A percentile compares a stretch with the other conserved stretches of the same genome.
Evolutionary conservation across 2,888 invertebrate genomes (phyloP).

Genomic region (Psylliodes chrysocephalus): DNA sequence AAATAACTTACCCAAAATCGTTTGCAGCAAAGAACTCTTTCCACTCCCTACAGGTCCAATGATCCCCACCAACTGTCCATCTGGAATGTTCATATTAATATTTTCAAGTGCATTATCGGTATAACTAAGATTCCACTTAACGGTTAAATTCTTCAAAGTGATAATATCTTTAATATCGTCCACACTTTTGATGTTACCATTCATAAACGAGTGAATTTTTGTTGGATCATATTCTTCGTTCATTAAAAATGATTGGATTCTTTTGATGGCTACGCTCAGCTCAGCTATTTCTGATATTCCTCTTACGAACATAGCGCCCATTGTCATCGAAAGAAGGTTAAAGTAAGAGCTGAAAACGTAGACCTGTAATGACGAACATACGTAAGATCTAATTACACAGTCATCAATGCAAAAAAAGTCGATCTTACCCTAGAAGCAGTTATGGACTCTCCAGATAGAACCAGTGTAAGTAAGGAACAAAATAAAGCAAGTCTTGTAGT

Average conservation of each 20-base stretch:
- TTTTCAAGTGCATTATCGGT: slow-evolving; percentile 57
- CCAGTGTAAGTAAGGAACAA: slow-evolving; percentile 75
- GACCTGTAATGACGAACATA: slow-evolving; percentile 56
- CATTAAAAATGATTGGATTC: slow-evolving; percentile 60
- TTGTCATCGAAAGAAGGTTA: slow-evolving; percentile 66
- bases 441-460: slow-evolving; percentile 72
- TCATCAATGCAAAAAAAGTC: too few species aligned
- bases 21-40: slow-evolving; percentile 73
- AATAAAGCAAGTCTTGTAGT: slow-evolving; percentile 83
- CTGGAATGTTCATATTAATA: slow-evolving; percentile 52
- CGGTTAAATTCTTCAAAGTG: slow-evolving; percentile 52
- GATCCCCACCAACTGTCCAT: slow-evolving; percentile 64
- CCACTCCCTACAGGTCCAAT: slow-evolving; percentile 71
- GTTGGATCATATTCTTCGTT: slow-evolving; percentile 54
- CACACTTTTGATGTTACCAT: slow-evolving; percentile 50
- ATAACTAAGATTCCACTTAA: slow-evolving; percentile 57
- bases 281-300: slow-evolving; percentile 65
- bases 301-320: slow-evolving; percentile 68
- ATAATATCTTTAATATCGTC: slow-evolving; percentile 49
- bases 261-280: slow-evolving; percentile 62
- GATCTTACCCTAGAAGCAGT: slow-evolving; percentile 73
- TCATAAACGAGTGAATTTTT: not conserved
- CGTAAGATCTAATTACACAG: too few species aligned
- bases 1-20: slow-evolving; percentile 30
- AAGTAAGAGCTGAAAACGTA: slow-evolving; percentile 69